Percentiles rank a stretch among this genome's conserved stretches.
Evolutionary conservation across 2,888 invertebrate genomes (phyloP).

Genomic region (Diachrysia chrysitis): DNA sequence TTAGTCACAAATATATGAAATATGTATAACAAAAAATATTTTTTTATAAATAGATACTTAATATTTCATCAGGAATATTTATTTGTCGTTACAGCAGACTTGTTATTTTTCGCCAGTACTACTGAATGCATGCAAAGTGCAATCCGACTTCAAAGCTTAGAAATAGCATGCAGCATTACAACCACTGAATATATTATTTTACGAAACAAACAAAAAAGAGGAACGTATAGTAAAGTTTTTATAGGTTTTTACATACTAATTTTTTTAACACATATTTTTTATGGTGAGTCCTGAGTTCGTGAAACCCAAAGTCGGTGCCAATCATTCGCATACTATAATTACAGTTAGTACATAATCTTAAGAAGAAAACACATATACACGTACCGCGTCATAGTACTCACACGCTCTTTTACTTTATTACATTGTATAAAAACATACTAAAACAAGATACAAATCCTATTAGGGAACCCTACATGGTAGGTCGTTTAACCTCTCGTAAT

Average conservation of each 20-base stretch:
- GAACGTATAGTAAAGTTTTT: no score
- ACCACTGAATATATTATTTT: neutral
- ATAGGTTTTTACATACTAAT: no score
- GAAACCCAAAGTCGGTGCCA: neutral
- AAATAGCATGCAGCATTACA: neutral
- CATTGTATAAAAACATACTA: slow-evolving; percentile 63
- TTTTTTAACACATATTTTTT: no score
- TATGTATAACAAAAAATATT: no score
- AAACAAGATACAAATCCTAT: slow-evolving; percentile 63
- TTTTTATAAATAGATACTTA: slow-evolving; percentile 1
- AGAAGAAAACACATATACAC: slow-evolving; percentile 26
- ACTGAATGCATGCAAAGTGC: neutral
- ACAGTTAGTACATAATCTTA: slow-evolving; percentile 13
- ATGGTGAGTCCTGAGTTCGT: neutral
- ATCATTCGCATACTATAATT: neutral
- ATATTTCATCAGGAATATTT: slow-evolving; percentile 2
- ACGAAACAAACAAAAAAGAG: neutral
- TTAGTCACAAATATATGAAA: no score
- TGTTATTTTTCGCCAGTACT: neutral
- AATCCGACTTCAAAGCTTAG: neutral
- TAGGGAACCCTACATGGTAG: slow-evolving; percentile 47
- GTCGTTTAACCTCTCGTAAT: slow-evolving; percentile 51
- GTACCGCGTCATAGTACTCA: slow-evolving; percentile 37
- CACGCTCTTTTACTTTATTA: slow-evolving; percentile 55
- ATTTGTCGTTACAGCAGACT: neutral